These are phyloP conservation scores for Ectobius pallidus DNA, from an alignment of 2,888 invertebrate species.

Conservation along the genomic window DNA sequence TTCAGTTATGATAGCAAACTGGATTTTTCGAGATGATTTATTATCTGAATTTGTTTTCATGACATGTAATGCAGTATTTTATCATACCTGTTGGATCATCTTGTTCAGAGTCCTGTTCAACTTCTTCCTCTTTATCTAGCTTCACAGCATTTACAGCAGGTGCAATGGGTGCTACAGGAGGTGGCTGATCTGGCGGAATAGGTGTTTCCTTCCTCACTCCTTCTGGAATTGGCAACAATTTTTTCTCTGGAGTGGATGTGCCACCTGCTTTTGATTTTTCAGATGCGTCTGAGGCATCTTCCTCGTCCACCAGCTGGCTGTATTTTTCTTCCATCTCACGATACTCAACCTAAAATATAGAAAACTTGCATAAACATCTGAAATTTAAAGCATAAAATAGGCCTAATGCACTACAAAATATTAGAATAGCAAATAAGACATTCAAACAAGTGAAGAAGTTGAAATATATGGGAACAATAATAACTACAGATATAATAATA, in stretches of 20 bases:
- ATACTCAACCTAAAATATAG: constrained; percentile 62
- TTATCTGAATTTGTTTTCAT: too few relatives aligned
- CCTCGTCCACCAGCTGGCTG: constrained; percentile 58
- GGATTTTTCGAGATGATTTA: too few relatives aligned
- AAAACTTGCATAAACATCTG: too few relatives aligned
- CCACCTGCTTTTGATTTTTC: constrained; percentile 49
- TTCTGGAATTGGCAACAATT: constrained; percentile 59
- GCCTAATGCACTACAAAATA: too few relatives aligned
- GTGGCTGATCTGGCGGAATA: constrained; percentile 51
- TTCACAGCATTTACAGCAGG: constrained; percentile 39
- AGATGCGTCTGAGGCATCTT: constrained; percentile 67
- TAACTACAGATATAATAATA: too few relatives aligned
- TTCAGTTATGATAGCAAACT: too few relatives aligned
- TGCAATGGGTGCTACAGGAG: constrained; percentile 21
- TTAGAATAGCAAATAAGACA: too few relatives aligned
- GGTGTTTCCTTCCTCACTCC: constrained; percentile 57
- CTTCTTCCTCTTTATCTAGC: constrained; percentile 52
- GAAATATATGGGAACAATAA: too few relatives aligned
- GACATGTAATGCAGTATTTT: too few relatives aligned
- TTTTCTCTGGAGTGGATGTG: constrained; percentile 58
- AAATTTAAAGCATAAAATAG: too few relatives aligned
- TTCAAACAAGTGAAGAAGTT: too few relatives aligned
- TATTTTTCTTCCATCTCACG: constrained; percentile 73
- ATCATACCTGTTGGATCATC: constrained; percentile 60
- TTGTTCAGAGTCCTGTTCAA: constrained; percentile 59